Base-by-base conservation (phyloP, 2,888 invertebrate species). In the Lasiommata megera region DNA sequence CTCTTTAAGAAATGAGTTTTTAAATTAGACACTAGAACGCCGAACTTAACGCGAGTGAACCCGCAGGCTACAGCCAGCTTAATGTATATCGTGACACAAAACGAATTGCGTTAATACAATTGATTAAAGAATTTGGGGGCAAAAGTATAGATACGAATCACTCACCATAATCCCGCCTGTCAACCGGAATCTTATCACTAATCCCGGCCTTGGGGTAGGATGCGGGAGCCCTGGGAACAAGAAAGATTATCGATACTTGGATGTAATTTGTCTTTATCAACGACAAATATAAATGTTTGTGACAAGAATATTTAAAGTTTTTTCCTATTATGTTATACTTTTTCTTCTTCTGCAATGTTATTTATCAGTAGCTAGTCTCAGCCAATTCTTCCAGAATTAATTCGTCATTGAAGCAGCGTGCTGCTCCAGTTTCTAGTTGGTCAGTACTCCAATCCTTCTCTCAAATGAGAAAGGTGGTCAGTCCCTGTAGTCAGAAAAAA, bases 141-240 rank as follows among this genome's bases (percentile, higher is more conserved):
- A 60, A 34, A 56, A 58, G 67, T 66, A 65, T 61, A 58, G 63
- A 70, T 64, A 66, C 69, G 71, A 71, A 62, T 62, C 59, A 74
- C 78, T 78, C 72, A 79, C 78, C 76, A 64, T 76, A 73, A 74
- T 73, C 69, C 72, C 67, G 63, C 63, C 68, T 67, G 66, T 71
- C 68, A 66, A 69, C 64, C 61, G 68, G 66, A 52, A 65, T 57
- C 50, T 51, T 66, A 68, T 68, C 71, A 37, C 67, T 67, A 64
- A 68, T 76, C 69, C 63, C 61, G 67, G 67, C 67, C 65, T 58
- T 62, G 47, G 65, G 69, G 64, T 58, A 63, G 60, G 65, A 65
- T 58, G 65, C 63, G 62, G 68, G 64, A 58, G 63, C 47, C 62
- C 59, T 62, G 63, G 16, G 59, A 62, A 61, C 59, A 70, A 67